Conservation (phyloP, 2,888 invertebrate genomes). For the Watsonalla cultraria region DNA sequence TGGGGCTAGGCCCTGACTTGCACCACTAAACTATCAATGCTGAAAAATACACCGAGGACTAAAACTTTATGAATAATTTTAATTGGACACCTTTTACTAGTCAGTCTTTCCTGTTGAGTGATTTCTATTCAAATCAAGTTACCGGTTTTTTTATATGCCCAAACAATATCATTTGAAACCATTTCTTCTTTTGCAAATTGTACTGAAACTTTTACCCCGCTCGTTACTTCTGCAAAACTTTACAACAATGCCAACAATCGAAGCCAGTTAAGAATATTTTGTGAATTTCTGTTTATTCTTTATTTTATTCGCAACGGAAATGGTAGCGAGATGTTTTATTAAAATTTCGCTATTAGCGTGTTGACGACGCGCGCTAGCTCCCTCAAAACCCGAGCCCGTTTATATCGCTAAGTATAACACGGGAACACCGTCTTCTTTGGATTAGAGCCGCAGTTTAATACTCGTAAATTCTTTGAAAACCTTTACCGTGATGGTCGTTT, state of each 20-base stretch:
- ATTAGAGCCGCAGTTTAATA: constrained; percentile 53
- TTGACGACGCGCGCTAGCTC: constrained; percentile 33
- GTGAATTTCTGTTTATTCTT: constrained; percentile 44
- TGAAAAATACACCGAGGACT: constrained; percentile 34
- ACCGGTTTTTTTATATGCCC: constrained; percentile 22
- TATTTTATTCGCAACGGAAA: constrained; percentile 37
- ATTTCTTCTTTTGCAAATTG: constrained; percentile 22
- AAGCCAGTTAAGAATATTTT: constrained; percentile 42
- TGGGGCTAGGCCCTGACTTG: constrained; percentile 28
- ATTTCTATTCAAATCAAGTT: constrained; percentile 26
- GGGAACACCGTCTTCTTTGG: constrained; percentile 40
- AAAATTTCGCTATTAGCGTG: constrained; percentile 63
- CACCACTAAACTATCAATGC: constrained; percentile 39
- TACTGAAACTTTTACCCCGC: constrained; percentile 26
- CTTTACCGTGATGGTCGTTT: constrained; percentile 61
- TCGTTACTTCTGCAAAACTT: constrained; percentile 28
- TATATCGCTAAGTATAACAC: constrained; percentile 26
- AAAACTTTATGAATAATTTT: constrained; percentile 43
- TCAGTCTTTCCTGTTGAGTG: constrained; percentile 22
- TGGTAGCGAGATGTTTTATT: constrained; percentile 54
- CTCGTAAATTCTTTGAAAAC: constrained; percentile 62
- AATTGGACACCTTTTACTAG: constrained; percentile 47
- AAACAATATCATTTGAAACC: constrained; percentile 19
- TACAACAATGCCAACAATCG: constrained; percentile 44
- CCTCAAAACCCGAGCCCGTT: constrained; percentile 17